Conservation (phyloP, 2,113 vertebrate genomes). For the Salvator merianae region DNA sequence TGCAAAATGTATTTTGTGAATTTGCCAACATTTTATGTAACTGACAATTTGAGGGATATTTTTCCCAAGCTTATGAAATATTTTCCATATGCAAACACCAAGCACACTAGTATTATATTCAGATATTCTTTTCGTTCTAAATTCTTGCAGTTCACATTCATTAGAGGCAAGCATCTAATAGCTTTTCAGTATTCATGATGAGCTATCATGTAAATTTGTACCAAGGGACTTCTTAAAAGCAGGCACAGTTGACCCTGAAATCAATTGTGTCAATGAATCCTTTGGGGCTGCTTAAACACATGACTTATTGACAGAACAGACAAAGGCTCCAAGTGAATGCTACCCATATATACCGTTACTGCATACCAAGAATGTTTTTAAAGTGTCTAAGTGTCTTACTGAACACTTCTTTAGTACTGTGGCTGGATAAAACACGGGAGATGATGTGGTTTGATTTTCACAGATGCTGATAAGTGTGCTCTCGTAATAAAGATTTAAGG, state of each 20-base stretch:
- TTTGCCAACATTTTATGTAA: background rate
- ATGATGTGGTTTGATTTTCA: background rate
- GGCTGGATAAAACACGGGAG: background rate
- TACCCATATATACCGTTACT: background rate
- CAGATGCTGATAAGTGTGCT: background rate
- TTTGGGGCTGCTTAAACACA: constrained; percentile 22
- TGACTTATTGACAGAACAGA: constrained; percentile 23
- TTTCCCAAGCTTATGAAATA: background rate
- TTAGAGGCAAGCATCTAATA: constrained; percentile 20
- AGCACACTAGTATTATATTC: background rate
- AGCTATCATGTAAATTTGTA: constrained; percentile 36
- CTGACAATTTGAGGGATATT: background rate
- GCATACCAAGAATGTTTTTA: constrained; percentile 26
- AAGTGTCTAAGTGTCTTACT: background rate
- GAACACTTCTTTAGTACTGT: background rate
- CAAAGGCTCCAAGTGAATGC: constrained; percentile 21
- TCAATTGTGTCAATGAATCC: constrained; percentile 29
- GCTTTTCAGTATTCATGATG: constrained; percentile 30
- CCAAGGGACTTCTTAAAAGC: constrained; percentile 24
- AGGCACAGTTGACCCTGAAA: constrained; percentile 27
- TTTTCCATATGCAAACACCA: background rate
- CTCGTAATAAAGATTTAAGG: background rate
- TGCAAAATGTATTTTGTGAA: background rate
- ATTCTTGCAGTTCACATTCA: constrained; percentile 17
- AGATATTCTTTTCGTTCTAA: constrained; percentile 2